Percentiles rank a stretch among this genome's conserved stretches.
These are phyloP conservation scores for Caenorhabditis elegans DNA, from an alignment of 1,140 invertebrate species.

Conservation along the genomic window WBcel235 BX284602.5:410001-410500, in stretches of 20 bases:
- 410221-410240: not conserved
- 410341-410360: not conserved
- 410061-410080: too few species aligned
- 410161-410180: not conserved
- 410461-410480: not conserved
- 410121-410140: not conserved
- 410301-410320: slow-evolving; percentile 25
- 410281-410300: slow-evolving; percentile 27
- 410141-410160: not conserved
- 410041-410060: too few species aligned
- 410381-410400: not conserved
- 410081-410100: too few species aligned
- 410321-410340: not conserved
- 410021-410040: too few species aligned
- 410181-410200: not conserved
- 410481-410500: not conserved
- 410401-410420: not conserved
- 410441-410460: too few species aligned
- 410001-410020: too few species aligned
- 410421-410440: not conserved
- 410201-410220: not conserved
- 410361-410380: not conserved
- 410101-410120: not conserved
- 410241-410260: slow-evolving; percentile 34
- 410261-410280: slow-evolving; percentile 22